Evolutionary conservation across 2,113 vertebrate genomes (phyloP).

Genomic region (Pteropus alecto): DNA sequence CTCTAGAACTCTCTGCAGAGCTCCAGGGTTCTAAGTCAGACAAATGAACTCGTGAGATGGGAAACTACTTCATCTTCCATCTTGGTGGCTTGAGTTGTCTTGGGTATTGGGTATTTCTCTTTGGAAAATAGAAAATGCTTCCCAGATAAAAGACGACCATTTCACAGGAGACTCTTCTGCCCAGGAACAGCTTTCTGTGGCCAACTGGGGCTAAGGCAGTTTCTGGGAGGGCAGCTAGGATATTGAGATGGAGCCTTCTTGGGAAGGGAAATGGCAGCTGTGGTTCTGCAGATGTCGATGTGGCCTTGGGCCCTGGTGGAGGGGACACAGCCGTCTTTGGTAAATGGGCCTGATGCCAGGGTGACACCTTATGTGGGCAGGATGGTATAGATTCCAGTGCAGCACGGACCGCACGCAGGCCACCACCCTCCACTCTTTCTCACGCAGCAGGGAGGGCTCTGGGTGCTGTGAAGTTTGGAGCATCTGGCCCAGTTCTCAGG

Average conservation of each 20-base stretch:
- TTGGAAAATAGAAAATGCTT: background rate
- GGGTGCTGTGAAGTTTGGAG: background rate
- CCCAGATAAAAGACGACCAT: slow-evolving; percentile 19
- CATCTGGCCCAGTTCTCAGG: background rate
- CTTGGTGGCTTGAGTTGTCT: background rate
- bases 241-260: rapidly evolving
- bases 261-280: background rate
- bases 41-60: rapidly evolving
- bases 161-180: slow-evolving; percentile 24
- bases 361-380: background rate
- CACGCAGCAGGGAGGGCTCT: background rate
- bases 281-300: background rate
- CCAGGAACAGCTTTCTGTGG: background rate
- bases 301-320: background rate
- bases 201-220: background rate
- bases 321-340: background rate
- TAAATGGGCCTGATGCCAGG: background rate
- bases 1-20: background rate
- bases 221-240: background rate
- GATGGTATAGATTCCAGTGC: background rate
- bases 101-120: slow-evolving; percentile 10
- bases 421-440: background rate
- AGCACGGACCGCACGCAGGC: background rate
- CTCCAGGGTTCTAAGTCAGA: background rate
- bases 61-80: background rate